Percentiles rank a stretch among this genome's conserved stretches.
phyloP scores from a whole-genome alignment of 1,140 invertebrate genomes.

The Solenopsis fugax region DNA sequence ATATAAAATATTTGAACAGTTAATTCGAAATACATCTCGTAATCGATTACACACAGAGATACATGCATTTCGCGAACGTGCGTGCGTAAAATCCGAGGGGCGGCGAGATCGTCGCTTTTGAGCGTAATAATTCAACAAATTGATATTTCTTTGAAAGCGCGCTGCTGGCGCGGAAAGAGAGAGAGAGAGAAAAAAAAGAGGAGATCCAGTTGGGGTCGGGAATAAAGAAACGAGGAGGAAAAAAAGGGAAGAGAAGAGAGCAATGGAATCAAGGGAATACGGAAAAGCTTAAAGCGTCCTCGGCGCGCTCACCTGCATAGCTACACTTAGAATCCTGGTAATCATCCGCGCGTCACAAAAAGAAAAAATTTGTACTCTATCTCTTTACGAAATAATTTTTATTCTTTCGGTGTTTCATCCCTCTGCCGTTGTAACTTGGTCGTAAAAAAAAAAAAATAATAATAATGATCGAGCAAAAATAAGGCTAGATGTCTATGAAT shows the following conservation, averaged over 20 bases:
- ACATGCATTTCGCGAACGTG: not conserved
- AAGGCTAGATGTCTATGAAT: not conserved
- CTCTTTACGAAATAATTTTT: slow-evolving; percentile 49
- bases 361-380: slow-evolving; percentile 20
- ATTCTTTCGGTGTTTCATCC: slow-evolving; percentile 10
- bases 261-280: slow-evolving; percentile 48
- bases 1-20: slow-evolving; percentile 42
- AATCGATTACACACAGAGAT: slow-evolving; percentile 24
- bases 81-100: slow-evolving; percentile 63
- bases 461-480: slow-evolving; percentile 15
- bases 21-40: slow-evolving; percentile 39
- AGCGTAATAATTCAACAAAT: slow-evolving; percentile 75
- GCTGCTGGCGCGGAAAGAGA: not conserved
- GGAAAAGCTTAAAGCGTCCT: slow-evolving; percentile 63
- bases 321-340: slow-evolving; percentile 51
- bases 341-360: slow-evolving; percentile 42
- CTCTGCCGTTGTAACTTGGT: not conserved
- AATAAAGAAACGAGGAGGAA: slow-evolving; percentile 32
- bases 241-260: not conserved
- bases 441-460: not conserved
- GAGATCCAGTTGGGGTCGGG: slow-evolving; percentile 22
- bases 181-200: not conserved
- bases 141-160: slow-evolving; percentile 73
- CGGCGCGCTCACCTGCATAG: slow-evolving; percentile 59
- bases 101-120: slow-evolving; percentile 34